A percentile compares a stretch with the other conserved stretches of the same genome.
These are phyloP conservation scores for Cochlearius cochlearius DNA, from an alignment of 2,113 vertebrate genomes.

Conservation along the genomic window DNA sequence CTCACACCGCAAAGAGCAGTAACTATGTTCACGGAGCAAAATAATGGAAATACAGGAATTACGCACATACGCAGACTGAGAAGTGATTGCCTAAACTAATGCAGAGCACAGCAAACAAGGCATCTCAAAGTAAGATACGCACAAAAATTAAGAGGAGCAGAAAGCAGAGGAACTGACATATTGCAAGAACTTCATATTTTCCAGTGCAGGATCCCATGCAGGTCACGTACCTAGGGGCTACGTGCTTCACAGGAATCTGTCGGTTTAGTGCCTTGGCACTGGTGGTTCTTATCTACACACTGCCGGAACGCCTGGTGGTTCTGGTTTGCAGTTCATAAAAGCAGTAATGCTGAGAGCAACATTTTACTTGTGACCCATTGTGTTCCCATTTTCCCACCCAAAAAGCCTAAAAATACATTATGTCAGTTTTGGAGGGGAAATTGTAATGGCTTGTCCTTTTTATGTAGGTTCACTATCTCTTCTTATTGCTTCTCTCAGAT, in stretches of 20 bases:
- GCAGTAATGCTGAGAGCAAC: not conserved
- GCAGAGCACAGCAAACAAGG: not conserved
- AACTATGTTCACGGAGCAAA: not conserved
- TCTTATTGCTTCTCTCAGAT: not conserved
- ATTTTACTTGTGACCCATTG: not conserved
- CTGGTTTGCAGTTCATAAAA: constrained; percentile 44
- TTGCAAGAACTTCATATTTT: not conserved
- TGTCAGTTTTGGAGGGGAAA: not conserved
- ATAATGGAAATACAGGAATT: not conserved
- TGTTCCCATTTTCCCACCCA: not conserved
- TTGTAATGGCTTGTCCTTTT: not conserved
- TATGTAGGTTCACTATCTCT: not conserved
- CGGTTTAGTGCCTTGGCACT: not conserved
- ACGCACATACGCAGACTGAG: not conserved
- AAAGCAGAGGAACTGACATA: not conserved
- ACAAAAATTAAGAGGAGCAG: not conserved
- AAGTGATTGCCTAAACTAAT: not conserved
- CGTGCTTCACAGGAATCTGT: not conserved
- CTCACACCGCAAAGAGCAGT: not conserved
- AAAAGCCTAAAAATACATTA: not conserved
- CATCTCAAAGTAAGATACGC: not conserved
- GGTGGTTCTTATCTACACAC: not conserved
- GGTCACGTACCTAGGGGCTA: not conserved
- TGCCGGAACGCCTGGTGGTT: not conserved
- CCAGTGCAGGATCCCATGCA: not conserved